Evolutionary conservation across 92 coral and sea anemone genomes (phyloP).

Genomic region (Siderastrea radians): DNA sequence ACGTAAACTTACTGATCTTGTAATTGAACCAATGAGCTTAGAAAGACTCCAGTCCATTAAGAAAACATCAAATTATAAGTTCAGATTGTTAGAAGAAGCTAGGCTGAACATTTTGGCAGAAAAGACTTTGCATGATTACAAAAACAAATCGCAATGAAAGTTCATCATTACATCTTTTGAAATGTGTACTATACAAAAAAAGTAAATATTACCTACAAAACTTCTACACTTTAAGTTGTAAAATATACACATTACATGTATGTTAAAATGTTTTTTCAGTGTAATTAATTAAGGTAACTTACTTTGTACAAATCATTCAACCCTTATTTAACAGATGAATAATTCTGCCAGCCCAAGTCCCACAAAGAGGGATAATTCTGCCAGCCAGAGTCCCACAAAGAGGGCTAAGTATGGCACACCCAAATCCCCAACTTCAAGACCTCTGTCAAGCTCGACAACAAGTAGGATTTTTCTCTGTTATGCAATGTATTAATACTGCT

Average conservation of each 20-base stretch:
- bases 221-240: constrained; percentile 41
- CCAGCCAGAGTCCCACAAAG: constrained; percentile 61
- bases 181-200: constrained; percentile 46
- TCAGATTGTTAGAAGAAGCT: constrained; percentile 46
- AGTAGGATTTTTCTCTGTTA: constrained; percentile 44
- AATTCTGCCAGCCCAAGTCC: constrained; percentile 56
- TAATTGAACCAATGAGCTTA: constrained; percentile 40
- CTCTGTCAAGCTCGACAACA: constrained; percentile 47
- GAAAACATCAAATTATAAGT: constrained; percentile 58
- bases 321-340: constrained; percentile 50
- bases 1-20: constrained; percentile 24
- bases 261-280: constrained; percentile 34
- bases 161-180: constrained; percentile 44
- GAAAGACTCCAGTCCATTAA: constrained; percentile 59
- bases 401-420: constrained; percentile 55
- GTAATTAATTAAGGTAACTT: constrained; percentile 30
- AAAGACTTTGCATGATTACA: constrained; percentile 38
- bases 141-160: constrained; percentile 36
- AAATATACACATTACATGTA: constrained; percentile 32
- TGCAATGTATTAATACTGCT: constrained; percentile 44
- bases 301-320: constrained; percentile 38
- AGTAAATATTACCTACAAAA: constrained; percentile 52
- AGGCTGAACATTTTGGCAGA: constrained; percentile 48
- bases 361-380: constrained; percentile 61
- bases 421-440: constrained; percentile 45